phyloP scores from a whole-genome alignment of 2,113 vertebrate genomes.

The Dromaius novaehollandiae region DNA sequence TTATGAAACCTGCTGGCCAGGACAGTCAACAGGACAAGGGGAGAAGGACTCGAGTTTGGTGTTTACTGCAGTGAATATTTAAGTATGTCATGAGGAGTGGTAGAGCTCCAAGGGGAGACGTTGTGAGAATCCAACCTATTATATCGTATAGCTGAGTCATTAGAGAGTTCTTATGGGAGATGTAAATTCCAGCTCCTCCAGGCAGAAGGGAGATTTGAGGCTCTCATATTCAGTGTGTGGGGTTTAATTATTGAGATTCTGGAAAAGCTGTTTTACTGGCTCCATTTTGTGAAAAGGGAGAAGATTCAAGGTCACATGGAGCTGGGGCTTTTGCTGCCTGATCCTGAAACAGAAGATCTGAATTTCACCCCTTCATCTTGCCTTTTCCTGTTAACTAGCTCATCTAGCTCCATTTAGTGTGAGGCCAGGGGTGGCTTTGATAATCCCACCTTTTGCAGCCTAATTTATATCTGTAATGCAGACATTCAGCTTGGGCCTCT shows the following conservation, averaged over 20 bases:
- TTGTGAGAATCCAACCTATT: constrained; percentile 19
- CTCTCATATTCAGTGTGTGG: neutral
- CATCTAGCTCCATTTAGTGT: neutral
- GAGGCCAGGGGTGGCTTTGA: neutral
- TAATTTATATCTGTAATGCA: neutral
- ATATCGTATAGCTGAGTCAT: constrained; percentile 58
- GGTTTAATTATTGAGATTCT: neutral
- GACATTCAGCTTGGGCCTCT: neutral
- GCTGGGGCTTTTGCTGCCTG: neutral
- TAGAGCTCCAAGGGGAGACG: neutral
- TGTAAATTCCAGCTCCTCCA: constrained; percentile 40
- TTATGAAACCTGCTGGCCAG: neutral
- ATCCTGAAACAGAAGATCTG: neutral
- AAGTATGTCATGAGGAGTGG: neutral
- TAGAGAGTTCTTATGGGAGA: constrained; percentile 43
- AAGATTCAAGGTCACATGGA: constrained; percentile 25
- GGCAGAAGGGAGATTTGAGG: constrained; percentile 34
- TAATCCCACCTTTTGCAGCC: neutral
- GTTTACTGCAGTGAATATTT: neutral
- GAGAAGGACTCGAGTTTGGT: neutral
- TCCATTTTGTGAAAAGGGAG: constrained; percentile 3
- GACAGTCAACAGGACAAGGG: neutral
- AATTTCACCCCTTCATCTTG: constrained; percentile 4
- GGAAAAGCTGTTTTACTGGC: constrained; percentile 2
- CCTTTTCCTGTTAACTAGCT: neutral